Percentiles rank a stretch among this genome's conserved stretches.
phyloP scores from a whole-genome alignment of 2,113 vertebrate species.

The Toxotes chatareus region DNA sequence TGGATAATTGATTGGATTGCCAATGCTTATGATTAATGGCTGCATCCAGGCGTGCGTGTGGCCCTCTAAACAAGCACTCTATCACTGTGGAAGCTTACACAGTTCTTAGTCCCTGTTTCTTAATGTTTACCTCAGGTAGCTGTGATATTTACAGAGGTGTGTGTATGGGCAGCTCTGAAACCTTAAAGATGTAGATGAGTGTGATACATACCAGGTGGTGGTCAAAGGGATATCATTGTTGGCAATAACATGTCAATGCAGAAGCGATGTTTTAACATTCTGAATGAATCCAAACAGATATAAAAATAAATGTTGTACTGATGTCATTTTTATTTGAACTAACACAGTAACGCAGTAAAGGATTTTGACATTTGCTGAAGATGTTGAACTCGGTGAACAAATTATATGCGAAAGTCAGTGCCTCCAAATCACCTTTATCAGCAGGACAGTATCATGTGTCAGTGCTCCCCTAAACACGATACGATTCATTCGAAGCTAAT shows the following conservation, averaged over 20 bases:
- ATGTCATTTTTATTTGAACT: not conserved
- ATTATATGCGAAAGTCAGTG: too few species aligned
- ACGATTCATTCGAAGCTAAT: not conserved
- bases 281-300: constrained; percentile 15
- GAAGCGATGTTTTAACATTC: not conserved
- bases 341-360: not conserved
- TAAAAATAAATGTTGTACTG: not conserved
- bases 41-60: constrained; percentile 33
- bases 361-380: not conserved
- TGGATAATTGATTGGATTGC: constrained; percentile 70
- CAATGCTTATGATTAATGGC: constrained; percentile 72
- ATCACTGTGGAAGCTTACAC: constrained; percentile 23
- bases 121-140: not conserved
- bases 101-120: not conserved
- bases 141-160: not conserved
- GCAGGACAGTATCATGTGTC: not conserved
- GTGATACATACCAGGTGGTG: not conserved
- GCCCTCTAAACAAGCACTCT: constrained; percentile 16
- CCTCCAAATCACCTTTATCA: not conserved
- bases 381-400: not conserved
- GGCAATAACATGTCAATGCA: not conserved
- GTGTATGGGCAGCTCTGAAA: not conserved
- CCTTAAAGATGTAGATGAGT: not conserved
- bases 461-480: not conserved
- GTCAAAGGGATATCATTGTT: not conserved